Base-by-base conservation (phyloP, 37 sponge, comb jelly and placozoan genomes). In the Ianthella basta region DNA sequence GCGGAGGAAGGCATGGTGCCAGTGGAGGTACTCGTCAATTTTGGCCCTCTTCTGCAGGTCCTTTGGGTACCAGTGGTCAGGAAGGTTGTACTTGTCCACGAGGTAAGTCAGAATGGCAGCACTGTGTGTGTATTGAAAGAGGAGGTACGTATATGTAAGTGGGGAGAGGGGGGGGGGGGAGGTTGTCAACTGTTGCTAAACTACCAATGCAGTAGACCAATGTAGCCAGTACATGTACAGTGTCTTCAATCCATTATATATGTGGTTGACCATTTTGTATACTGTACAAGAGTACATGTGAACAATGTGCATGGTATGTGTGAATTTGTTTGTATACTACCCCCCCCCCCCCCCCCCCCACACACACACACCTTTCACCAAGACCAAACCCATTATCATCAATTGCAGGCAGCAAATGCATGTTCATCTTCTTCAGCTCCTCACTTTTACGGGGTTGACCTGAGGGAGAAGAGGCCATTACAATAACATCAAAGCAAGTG, bases 41-140 rank as follows among this genome's bases (percentile, higher is more conserved):
- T 56, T 83, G 13, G 87, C 82, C 68, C 87, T 79, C 39, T 18
- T 35, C 59, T 87, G 80, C 20, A 83, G 66, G 66, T 89, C 90
- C 37, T 60, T 83, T 0, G 93, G 93, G 59, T 93, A 93, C 93
- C 93, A 93, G 78, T 93, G 87, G 77, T 92, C 84, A 66, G 89
- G 80, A 15, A 80, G 41, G 23, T 84, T 81, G 84, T 93, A 69
- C 59, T 93, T 93, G 35, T 72, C 39, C 15, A 70, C 68, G 56
- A 93, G 55, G 64, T 93, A 93, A 23, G 83, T 64, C 41, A 93
- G 25, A 23, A 93, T 93, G 27, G 93, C 90, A 56, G 56, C 70
- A 64, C 93, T 92, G 53, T 15, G 30, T 3, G 29, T 29, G 74
- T n/a, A n/a, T 23, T 23, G 63, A 4, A 25, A 25, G 63, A 44